phyloP scores from a whole-genome alignment of 2,888 invertebrate species.

The Timema podura region DNA sequence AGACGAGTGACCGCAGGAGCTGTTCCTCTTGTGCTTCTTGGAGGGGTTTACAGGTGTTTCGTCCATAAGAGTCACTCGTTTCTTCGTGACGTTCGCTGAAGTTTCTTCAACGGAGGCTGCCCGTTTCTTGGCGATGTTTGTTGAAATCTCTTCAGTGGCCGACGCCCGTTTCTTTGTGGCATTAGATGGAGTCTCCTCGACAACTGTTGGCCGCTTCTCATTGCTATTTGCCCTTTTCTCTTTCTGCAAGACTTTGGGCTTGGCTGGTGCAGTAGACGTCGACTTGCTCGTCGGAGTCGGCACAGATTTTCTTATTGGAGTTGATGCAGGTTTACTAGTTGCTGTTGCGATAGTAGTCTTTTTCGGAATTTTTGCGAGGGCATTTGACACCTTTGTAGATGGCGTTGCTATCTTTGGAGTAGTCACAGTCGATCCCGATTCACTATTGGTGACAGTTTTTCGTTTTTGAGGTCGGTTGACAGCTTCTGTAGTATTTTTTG shows the following conservation, averaged over 20 bases:
- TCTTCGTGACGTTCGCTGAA: background rate
- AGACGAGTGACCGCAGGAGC: slow-evolving; percentile 3
- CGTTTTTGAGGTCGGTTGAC: slow-evolving; percentile 14
- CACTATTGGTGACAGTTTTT: background rate
- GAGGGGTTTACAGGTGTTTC: background rate
- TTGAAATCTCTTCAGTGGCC: no score
- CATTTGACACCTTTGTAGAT: background rate
- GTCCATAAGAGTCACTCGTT: background rate
- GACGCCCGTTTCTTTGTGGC: no score
- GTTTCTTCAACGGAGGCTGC: background rate
- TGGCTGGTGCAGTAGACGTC: background rate
- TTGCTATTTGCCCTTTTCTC: background rate
- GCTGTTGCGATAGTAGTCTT: background rate
- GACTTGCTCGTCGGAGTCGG: background rate
- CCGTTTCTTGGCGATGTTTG: no score
- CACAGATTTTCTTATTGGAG: background rate
- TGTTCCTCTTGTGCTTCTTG: slow-evolving; percentile 21
- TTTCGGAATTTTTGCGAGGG: background rate
- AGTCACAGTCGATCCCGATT: background rate
- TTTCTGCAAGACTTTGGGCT: background rate
- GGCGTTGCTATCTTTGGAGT: background rate
- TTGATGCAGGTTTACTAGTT: background rate
- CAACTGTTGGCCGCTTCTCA: background rate
- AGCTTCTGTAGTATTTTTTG: slow-evolving; percentile 16
- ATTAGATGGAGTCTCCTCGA: slow-evolving; percentile 4